These are phyloP conservation scores for Eurytoma adleriae DNA, from an alignment of 2,888 invertebrate genomes.

Conservation along the genomic window DNA sequence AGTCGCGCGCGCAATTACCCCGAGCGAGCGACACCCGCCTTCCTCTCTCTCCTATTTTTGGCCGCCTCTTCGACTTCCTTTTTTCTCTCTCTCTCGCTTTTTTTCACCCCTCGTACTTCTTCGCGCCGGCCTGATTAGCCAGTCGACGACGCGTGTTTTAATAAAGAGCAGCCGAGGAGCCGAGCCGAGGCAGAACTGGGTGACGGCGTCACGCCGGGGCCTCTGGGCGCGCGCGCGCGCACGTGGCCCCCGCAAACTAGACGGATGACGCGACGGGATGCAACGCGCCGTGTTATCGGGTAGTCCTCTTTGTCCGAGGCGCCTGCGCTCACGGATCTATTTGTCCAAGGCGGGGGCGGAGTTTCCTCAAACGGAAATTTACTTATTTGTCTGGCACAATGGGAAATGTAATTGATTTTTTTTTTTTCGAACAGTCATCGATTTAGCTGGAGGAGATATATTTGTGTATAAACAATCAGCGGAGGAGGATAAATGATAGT, in stretches of 20 bases:
- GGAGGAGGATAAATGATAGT: no score
- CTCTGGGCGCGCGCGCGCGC: background rate
- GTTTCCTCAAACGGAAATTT: background rate
- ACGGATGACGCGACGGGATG: conserved; percentile 18
- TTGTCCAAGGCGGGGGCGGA: background rate
- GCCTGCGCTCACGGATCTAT: background rate
- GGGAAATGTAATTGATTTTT: conserved; percentile 1
- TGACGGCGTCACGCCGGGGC: conserved; percentile 15
- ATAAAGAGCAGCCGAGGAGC: conserved; percentile 35
- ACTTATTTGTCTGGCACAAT: background rate
- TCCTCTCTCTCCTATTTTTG: conserved; percentile 44
- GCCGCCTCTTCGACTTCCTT: background rate
- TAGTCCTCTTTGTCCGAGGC: conserved; percentile 3
- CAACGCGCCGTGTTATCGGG: background rate
- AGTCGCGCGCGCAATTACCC: conserved; percentile 38
- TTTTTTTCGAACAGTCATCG: background rate
- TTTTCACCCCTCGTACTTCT: background rate
- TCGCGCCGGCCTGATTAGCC: conserved; percentile 45
- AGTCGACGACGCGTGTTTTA: conserved; percentile 45
- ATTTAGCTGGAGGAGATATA: no score
- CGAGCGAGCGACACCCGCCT: conserved; percentile 8
- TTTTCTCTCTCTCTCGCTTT: conserved; percentile 2
- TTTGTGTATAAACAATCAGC: no score
- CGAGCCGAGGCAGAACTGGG: conserved; percentile 30
- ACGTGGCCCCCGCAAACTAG: background rate